Base-by-base conservation (phyloP, 2,888 invertebrate species). In the Panzeria rudis region DNA sequence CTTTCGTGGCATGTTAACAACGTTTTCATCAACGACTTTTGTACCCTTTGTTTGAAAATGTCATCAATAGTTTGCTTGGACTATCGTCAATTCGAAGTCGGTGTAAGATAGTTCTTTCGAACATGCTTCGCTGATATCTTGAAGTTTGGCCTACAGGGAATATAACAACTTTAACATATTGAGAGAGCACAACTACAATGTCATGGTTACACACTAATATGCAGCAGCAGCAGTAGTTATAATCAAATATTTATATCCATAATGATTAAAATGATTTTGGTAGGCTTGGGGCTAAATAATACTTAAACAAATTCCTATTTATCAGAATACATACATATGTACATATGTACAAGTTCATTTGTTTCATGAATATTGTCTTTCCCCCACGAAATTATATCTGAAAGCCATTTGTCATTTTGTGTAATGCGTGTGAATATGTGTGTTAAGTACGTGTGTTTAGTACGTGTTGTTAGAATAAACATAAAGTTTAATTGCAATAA, bases 121-220 rank as follows among this genome's bases (percentile, higher is more conserved):
- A n/a, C n/a, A n/a, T n/a, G n/a, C n/a, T n/a, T n/a, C n/a, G n/a
- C n/a, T n/a, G n/a, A n/a, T n/a, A n/a, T n/a, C n/a, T n/a, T n/a
- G n/a, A n/a, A n/a, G n/a, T n/a, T n/a, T n/a, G 5, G 9, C 35
- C 69, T 78, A 68, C 68, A 78, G 54, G 56, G 59, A 83, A 73
- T 83, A 54, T 38, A 54, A 73, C 17, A 72, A 78, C 62, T 83
- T 29, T 79, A 79, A 64, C 75, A 83, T 68, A 79, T 75, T 75
- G 64, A 64, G 8, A 56, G 25, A 64, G 25, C 15, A 41, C 38
- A 71, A n/a, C 8, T 6, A 13, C 29, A 76, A 11, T 61, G 5
- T 38, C 4, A 50, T 23, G 3, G 3, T 20, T n/a, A 35, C 23
- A 47, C n/a, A 23, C 0, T 59, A 15, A 38, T 61, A 20, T 41